Evolutionary conservation across 1,140 invertebrate genomes (phyloP).

Genomic region (Coelopa frigida): DNA sequence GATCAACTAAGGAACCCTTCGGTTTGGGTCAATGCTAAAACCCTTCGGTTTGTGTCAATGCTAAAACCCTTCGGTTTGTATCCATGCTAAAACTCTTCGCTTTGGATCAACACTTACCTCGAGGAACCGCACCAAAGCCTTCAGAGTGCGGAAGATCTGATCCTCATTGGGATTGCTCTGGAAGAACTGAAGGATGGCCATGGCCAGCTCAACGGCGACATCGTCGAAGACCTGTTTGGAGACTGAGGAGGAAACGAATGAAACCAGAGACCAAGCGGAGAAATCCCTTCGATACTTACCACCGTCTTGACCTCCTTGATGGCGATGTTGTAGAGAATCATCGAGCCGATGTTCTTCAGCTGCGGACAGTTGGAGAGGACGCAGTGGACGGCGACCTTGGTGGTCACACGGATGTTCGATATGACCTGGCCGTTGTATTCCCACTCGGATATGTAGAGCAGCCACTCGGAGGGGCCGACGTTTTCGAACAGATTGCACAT

Average conservation of each 20-base stretch:
- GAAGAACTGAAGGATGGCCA: slow-evolving; percentile 87
- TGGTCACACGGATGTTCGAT: slow-evolving; percentile 85
- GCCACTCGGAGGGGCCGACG: slow-evolving; percentile 82
- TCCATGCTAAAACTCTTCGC: too few species aligned
- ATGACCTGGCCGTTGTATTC: slow-evolving; percentile 61
- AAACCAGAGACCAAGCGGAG: background rate
- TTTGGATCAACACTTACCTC: slow-evolving; percentile 52
- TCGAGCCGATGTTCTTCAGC: slow-evolving; percentile 72
- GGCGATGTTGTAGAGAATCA: slow-evolving; percentile 84
- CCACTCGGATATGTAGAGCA: slow-evolving; percentile 90
- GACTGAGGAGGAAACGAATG: slow-evolving; percentile 5
- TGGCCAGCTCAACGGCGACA: slow-evolving; percentile 82
- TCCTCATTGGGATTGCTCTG: slow-evolving; percentile 72
- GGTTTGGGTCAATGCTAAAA: too few species aligned
- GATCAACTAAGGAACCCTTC: too few species aligned
- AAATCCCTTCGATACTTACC: slow-evolving; percentile 57
- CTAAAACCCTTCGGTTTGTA: too few species aligned
- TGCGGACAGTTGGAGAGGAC: slow-evolving; percentile 64
- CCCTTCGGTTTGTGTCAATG: too few species aligned
- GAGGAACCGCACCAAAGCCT: slow-evolving; percentile 71
- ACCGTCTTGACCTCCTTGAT: slow-evolving; percentile 96
- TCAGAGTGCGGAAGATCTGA: slow-evolving; percentile 68
- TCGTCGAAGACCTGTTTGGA: slow-evolving; percentile 80
- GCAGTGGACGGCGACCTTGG: slow-evolving; percentile 82
- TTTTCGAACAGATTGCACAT: slow-evolving; percentile 88